A percentile compares a stretch with the other conserved stretches of the same genome.
Evolutionary conservation across 2,888 invertebrate species (phyloP).

Genomic region (Latheticus oryzae): DNA sequence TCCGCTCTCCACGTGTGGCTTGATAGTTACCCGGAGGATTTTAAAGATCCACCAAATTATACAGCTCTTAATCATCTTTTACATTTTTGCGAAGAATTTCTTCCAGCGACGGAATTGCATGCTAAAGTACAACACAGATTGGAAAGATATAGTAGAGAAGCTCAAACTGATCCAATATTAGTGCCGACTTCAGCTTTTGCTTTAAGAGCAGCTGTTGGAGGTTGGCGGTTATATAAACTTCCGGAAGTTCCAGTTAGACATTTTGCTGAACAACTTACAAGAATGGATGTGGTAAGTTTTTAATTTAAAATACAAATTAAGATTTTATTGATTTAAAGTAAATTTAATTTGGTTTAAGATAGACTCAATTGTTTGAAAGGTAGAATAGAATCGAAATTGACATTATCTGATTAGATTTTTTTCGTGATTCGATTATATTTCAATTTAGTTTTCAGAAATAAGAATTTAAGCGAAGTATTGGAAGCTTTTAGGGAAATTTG

Average conservation of each 20-base stretch:
- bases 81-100: conserved; percentile 84
- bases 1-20: conserved; percentile 96
- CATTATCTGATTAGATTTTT: no score
- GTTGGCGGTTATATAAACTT: conserved; percentile 75
- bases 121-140: conserved; percentile 81
- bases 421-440: no score
- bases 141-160: conserved; percentile 73
- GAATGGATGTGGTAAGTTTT: conserved; percentile 87
- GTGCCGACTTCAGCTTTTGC: conserved; percentile 65
- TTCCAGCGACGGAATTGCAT: conserved; percentile 88
- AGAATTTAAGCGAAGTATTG: no score
- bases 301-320: background rate
- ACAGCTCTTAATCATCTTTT: conserved; percentile 84
- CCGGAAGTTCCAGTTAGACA: conserved; percentile 88
- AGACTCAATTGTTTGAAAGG: no score
- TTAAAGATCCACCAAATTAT: conserved; percentile 83
- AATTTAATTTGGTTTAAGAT: no score
- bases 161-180: conserved; percentile 67
- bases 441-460: no score
- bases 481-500: no score
- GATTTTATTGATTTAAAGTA: no score
- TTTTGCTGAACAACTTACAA: conserved; percentile 97
- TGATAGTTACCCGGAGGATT: conserved; percentile 97
- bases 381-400: no score
- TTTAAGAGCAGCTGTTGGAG: conserved; percentile 61